phyloP scores from a whole-genome alignment of 1,140 invertebrate genomes.

The Macrostomum lignano region DNA sequence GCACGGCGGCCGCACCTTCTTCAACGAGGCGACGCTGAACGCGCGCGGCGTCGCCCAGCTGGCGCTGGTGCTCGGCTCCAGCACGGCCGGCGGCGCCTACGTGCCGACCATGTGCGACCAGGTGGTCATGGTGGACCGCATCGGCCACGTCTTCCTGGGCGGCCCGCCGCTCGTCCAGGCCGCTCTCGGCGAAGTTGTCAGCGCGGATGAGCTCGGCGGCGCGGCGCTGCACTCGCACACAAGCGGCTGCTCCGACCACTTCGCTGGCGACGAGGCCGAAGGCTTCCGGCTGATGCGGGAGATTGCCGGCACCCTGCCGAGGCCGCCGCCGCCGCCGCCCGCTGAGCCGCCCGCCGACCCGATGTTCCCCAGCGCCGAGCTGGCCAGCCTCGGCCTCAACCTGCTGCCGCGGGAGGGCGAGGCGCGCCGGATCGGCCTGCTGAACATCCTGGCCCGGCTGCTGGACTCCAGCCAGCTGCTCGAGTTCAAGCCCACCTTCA shows the following conservation, averaged over 20 bases:
- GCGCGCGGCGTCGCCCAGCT: constrained; percentile 52
- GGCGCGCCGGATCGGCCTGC: constrained; percentile 15
- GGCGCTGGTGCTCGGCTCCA: constrained; percentile 84
- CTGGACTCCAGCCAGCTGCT: neutral
- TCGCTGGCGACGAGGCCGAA: constrained; percentile 63
- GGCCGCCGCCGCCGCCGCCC: constrained; percentile 10
- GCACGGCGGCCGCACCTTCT: constrained; percentile 87
- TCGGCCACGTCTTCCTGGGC: constrained; percentile 81
- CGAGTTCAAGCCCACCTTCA: constrained; percentile 35
- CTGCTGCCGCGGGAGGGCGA: constrained; percentile 12
- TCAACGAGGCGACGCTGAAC: constrained; percentile 83
- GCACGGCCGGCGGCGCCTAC: constrained; percentile 91
- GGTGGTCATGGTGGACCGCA: constrained; percentile 61
- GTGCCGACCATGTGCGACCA: constrained; percentile 91
- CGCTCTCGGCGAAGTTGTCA: constrained; percentile 59
- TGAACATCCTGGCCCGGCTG: neutral
- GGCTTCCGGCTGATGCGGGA: constrained; percentile 52
- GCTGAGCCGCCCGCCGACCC: neutral
- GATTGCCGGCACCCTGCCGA: constrained; percentile 38
- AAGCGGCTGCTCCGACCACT: constrained; percentile 75
- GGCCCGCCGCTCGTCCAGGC: constrained; percentile 80
- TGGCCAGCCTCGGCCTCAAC: no score
- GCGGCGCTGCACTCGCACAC: constrained; percentile 59
- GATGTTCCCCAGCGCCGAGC: constrained; percentile 11
- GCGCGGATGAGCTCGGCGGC: constrained; percentile 74